Conservation (phyloP, 2,888 invertebrate genomes). For the Aphrophora alni region DNA sequence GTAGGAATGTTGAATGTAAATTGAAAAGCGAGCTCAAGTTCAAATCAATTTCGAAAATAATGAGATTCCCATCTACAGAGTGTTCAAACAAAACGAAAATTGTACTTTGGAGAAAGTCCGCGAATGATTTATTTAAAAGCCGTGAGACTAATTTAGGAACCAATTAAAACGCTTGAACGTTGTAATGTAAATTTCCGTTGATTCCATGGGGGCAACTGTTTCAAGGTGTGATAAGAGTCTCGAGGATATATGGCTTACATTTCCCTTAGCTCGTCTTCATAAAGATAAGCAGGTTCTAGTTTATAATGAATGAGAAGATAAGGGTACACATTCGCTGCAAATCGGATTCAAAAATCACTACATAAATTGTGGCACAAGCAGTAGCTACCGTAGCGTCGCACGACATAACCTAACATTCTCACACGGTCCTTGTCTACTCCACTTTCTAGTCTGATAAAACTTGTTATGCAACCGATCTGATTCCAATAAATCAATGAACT, state of each 20-base stretch:
- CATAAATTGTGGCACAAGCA: background rate
- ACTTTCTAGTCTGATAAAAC: constrained; percentile 2
- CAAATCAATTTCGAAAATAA: constrained; percentile 3
- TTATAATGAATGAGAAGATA: background rate
- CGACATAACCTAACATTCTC: background rate
- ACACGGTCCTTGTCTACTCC: background rate
- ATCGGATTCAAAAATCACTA: background rate
- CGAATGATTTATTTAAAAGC: background rate
- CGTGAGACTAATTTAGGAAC: background rate
- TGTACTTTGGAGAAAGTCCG: background rate
- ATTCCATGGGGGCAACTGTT: background rate
- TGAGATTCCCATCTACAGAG: background rate
- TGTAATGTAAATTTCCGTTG: constrained; percentile 1
- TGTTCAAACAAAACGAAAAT: background rate
- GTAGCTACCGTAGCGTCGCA: background rate
- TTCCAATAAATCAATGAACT: background rate
- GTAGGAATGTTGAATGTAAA: constrained; percentile 2
- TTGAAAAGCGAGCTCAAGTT: constrained; percentile 6
- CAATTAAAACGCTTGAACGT: background rate
- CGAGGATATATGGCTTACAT: background rate
- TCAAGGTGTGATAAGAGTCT: background rate
- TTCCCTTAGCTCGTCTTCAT: background rate
- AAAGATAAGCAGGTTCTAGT: background rate
- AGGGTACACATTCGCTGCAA: background rate
- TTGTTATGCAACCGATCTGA: background rate